These are phyloP conservation scores for Latrodectus geometricus DNA, from an alignment of 1,140 invertebrate species.

Conservation along the genomic window DNA sequence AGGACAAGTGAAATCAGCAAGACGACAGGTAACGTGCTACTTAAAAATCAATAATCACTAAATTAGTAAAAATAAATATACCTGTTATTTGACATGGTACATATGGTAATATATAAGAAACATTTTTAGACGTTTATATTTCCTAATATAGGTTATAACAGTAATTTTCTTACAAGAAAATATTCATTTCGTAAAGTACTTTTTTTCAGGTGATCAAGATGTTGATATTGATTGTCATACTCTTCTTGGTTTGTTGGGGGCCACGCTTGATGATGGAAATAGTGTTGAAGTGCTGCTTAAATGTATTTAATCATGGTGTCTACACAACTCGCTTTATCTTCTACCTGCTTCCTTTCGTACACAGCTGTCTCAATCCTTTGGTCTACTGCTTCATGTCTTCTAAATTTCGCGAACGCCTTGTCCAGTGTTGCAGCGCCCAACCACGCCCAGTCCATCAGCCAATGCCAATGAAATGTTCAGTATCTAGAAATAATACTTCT, in stretches of 20 bases:
- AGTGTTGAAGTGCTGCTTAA: conserved; percentile 63
- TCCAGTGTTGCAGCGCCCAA: conserved; percentile 48
- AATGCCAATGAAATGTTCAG: neutral
- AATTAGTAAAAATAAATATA: too few species aligned
- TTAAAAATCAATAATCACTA: too few species aligned
- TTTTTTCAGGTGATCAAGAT: conserved; percentile 67
- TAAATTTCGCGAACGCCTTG: conserved; percentile 70
- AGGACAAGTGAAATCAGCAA: conserved; percentile 66
- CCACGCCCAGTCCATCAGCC: neutral
- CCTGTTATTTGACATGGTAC: too few species aligned
- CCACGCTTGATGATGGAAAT: conserved; percentile 67
- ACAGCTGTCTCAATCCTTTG: conserved; percentile 71
- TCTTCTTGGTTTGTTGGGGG: conserved; percentile 72
- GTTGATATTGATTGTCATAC: conserved; percentile 69
- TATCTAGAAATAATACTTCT: conserved; percentile 13
- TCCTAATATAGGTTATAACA: too few species aligned
- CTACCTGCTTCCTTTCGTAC: conserved; percentile 67
- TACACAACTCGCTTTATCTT: conserved; percentile 66
- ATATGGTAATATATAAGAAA: too few species aligned
- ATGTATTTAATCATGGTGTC: conserved; percentile 64
- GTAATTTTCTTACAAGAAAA: neutral
- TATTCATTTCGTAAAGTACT: neutral
- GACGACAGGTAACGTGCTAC: conserved; percentile 66
- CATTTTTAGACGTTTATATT: too few species aligned
- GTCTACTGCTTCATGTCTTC: conserved; percentile 74